phyloP scores from a whole-genome alignment of 2,888 invertebrate species.

The Chrysina gloriosa region DNA sequence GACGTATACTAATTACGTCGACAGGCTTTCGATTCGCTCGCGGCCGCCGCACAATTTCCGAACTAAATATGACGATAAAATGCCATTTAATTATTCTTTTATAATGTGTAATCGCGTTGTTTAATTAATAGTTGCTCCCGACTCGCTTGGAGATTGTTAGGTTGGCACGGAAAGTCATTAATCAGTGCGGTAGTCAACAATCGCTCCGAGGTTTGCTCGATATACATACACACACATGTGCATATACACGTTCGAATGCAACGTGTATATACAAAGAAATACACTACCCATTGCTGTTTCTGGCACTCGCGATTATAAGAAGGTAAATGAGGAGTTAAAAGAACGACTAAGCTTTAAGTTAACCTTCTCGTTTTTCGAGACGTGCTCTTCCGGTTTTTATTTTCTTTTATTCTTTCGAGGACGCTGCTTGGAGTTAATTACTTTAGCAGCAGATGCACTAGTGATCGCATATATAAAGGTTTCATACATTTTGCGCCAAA shows the following conservation, averaged over 20 bases:
- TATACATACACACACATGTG: constrained; percentile 5
- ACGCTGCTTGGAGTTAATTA: too few relatives aligned
- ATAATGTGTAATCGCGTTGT: constrained; percentile 57
- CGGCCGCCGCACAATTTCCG: constrained; percentile 39
- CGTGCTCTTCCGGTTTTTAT: too few relatives aligned
- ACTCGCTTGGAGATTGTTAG: constrained; percentile 58
- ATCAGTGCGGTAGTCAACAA: constrained; percentile 55
- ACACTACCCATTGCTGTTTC: too few relatives aligned
- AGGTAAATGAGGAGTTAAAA: too few relatives aligned
- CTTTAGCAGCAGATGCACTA: too few relatives aligned
- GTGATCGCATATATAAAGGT: too few relatives aligned
- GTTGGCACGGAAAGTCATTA: constrained; percentile 59
- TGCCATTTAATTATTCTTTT: constrained; percentile 59
- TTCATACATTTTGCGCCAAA: too few relatives aligned
- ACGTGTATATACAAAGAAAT: neutral
- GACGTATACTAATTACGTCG: constrained; percentile 40
- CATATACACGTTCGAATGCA: neutral
- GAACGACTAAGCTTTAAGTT: too few relatives aligned
- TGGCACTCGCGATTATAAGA: too few relatives aligned
- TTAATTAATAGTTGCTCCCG: constrained; percentile 59
- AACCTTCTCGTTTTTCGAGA: too few relatives aligned
- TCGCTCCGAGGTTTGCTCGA: constrained; percentile 47
- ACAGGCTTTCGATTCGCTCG: neutral
- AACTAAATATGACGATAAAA: constrained; percentile 55
- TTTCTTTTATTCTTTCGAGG: too few relatives aligned